Conservation (phyloP, 1,140 invertebrate species). For the Centruroides vittatus region DNA sequence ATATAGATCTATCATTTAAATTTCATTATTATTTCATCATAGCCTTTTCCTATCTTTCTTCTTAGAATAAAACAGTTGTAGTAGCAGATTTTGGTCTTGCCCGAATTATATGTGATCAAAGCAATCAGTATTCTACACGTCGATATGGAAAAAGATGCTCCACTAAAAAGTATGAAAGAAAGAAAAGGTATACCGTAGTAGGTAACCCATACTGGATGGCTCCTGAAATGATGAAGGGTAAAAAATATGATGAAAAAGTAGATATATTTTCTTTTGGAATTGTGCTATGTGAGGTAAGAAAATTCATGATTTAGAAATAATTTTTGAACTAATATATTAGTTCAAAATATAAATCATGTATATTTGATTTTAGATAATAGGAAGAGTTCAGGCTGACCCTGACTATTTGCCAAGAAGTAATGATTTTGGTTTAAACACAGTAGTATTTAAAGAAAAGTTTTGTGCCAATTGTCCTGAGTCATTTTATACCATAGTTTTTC, state of each 20-base stretch:
- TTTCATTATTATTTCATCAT: too few species aligned
- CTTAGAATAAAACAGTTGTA: constrained; percentile 63
- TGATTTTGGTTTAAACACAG: constrained; percentile 82
- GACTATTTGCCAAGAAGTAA: constrained; percentile 74
- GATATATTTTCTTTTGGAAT: constrained; percentile 96
- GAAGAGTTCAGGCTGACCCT: constrained; percentile 80
- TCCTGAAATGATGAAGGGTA: constrained; percentile 92
- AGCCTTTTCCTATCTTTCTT: neutral
- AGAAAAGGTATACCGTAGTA: constrained; percentile 61
- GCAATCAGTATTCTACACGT: constrained; percentile 24
- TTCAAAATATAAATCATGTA: neutral
- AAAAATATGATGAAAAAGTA: constrained; percentile 92
- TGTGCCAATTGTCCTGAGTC: constrained; percentile 72
- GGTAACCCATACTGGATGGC: constrained; percentile 98
- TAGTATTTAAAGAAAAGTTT: constrained; percentile 72
- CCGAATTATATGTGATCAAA: constrained; percentile 57
- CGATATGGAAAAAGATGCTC: constrained; percentile 20
- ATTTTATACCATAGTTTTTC: constrained; percentile 60
- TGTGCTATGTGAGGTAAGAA: constrained; percentile 74
- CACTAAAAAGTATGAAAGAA: constrained; percentile 41
- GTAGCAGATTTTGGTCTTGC: constrained; percentile 91
- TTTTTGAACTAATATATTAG: neutral
- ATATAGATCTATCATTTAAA: too few species aligned
- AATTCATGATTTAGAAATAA: neutral
- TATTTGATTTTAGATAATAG: constrained; percentile 56